phyloP scores from a whole-genome alignment of 2,888 invertebrate species.

The Protula sp. region DNA sequence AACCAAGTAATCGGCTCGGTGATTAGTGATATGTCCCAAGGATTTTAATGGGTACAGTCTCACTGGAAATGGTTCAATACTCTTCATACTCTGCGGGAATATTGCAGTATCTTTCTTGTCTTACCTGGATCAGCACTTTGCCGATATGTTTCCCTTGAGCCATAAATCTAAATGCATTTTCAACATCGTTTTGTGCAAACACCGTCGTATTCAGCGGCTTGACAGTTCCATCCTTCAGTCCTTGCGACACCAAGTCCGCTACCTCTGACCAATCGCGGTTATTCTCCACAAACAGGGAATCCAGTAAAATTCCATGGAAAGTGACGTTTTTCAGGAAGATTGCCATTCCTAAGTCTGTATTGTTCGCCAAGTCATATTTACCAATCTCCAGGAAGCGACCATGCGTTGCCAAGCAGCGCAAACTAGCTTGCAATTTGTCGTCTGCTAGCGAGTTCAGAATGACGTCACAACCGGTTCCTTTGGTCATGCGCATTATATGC shows the following conservation, averaged over 20 bases:
- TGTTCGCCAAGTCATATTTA: slow-evolving; percentile 91
- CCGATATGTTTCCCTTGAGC: slow-evolving; percentile 96
- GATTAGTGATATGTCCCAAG: too few relatives aligned
- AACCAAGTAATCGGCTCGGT: too few relatives aligned
- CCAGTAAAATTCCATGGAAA: slow-evolving; percentile 94
- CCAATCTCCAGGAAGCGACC: slow-evolving; percentile 98
- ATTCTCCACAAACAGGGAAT: slow-evolving; percentile 78
- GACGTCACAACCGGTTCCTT: slow-evolving; percentile 86
- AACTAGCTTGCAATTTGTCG: slow-evolving; percentile 87
- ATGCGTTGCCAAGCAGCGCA: slow-evolving; percentile 84
- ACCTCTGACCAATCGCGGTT: slow-evolving; percentile 69
- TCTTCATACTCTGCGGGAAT: too few relatives aligned
- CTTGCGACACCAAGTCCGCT: slow-evolving; percentile 72
- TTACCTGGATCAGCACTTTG: slow-evolving; percentile 78
- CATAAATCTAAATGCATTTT: slow-evolving; percentile 89
- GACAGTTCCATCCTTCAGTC: slow-evolving; percentile 82
- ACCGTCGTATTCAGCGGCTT: slow-evolving; percentile 80
- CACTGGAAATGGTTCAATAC: too few relatives aligned
- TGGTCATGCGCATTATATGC: slow-evolving; percentile 74
- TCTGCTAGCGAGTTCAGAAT: slow-evolving; percentile 95
- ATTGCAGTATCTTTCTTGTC: too few relatives aligned
- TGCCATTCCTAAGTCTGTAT: slow-evolving; percentile 84
- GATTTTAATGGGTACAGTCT: too few relatives aligned
- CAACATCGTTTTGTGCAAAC: slow-evolving; percentile 79
- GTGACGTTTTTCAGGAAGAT: slow-evolving; percentile 91